Base-by-base conservation (phyloP, 2,113 vertebrate genomes). In the Rhagologus leucostigma region DNA sequence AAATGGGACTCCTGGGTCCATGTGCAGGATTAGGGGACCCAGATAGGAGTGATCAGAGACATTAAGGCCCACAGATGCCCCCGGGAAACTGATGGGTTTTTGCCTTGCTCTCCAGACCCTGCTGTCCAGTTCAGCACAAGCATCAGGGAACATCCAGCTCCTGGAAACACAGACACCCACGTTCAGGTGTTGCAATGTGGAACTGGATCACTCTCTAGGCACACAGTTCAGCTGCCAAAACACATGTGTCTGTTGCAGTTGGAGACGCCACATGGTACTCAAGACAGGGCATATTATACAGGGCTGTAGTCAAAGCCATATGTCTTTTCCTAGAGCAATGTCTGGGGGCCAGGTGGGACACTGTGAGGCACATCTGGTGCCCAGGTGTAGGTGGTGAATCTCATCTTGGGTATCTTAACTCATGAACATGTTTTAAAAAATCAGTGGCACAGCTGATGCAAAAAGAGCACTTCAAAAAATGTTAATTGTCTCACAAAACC, bases 191-290 rank as follows among this genome's bases (percentile, higher is more conserved):
- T 7, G 9, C 32, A 37, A 11, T n/a, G 24, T 73, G 63, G 39
- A 84, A 76, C 19, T 49, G 9, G 32, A 71, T 59, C 7, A 27
- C 35, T 29, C 35, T 30, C 49, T 37, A 68, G 22, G 30, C 44
- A 35, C 9, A 44, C 27, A 16, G 49, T 55, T 93, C 33, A 74
- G 39, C 26, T 84, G 41, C 18, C 46, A n/a, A 82, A 84, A 90
- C 24, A 26, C 2, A 6, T 3, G 1, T 2, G 0, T 7, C 42
- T 67, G 11, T 16, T 64, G 44, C 29, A 13, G 3, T 11, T 84
- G 50, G 33, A 87, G 20, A 42, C 55, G 52, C 16, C 39, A 62
- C 8, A 24, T 19, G 17, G 13, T 73, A 47, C 44, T 55, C n/a
- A 6, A 69, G 46, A 69, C 24, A 59, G 39, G 39, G 42, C n/a